Evolutionary conservation across 2,888 invertebrate genomes (phyloP), one percentile per base, ranked within the genome.

Genomic region (Agapostemon virescens): DNA sequence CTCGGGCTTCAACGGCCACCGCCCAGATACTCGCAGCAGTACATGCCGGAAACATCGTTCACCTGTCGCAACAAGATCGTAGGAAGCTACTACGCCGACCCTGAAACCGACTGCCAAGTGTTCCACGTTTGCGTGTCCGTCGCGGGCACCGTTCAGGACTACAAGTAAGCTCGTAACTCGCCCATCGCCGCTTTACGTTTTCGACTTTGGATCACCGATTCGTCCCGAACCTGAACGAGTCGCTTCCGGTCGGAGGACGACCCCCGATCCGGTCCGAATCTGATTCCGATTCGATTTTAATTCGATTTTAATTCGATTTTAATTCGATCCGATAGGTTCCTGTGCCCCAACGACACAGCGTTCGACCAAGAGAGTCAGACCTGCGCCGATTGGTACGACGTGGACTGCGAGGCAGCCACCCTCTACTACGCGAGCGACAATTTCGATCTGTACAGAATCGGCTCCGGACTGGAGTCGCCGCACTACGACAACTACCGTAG

Each of bases 291-390:
- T n/a, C n/a, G n/a, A n/a, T n/a, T n/a, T n/a, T n/a, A n/a, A n/a
- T n/a, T n/a, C n/a, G n/a, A n/a, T n/a, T n/a, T n/a, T n/a, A n/a
- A n/a, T n/a, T n/a, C n/a, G n/a, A n/a, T n/a, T n/a, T n/a, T n/a
- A n/a, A n/a, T n/a, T n/a, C n/a, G n/a, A n/a, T 63, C 33, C 42
- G 6, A 9, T 79, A 95, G 97, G 90, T 98, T 98, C 94, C 95
- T 97, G 91, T 98, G 97, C 91, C 97, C 97, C 52, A 97, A 98
- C 88, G 96, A 97, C 87, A 98, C 98, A 2, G 95, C 97, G 85
- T 98, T 98, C 93, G 97, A 98, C 93, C 97, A 98, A 92, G 97
- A 97, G 92, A 97, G 97, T 77, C 97, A 97, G 93, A 98, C 97
- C 36, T 98, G 98, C 92, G 98, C 98, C 67, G 96, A 97, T 90